Evolutionary conservation across 1,140 invertebrate species (phyloP).

Genomic region (Drosophila ananassae): DNA sequence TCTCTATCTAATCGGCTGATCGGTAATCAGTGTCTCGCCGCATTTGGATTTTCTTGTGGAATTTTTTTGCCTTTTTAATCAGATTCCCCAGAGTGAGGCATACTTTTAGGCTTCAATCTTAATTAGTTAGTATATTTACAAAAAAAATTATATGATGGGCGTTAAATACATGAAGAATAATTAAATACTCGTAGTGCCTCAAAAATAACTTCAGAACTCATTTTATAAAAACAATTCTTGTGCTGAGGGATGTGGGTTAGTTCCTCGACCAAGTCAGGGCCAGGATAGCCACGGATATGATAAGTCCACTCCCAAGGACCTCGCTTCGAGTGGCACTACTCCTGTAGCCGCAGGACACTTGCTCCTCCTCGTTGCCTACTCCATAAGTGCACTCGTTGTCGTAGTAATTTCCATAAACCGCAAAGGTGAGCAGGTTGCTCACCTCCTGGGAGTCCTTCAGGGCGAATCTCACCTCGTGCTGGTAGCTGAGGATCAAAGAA

Average conservation of each 20-base stretch:
- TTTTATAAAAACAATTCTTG: not conserved
- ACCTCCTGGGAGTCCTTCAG: constrained; percentile 21
- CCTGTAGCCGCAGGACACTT: constrained; percentile 41
- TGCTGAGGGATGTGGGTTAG: not conserved
- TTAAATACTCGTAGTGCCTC: no score
- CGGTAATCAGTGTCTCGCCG: constrained; percentile 5
- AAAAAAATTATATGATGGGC: no score
- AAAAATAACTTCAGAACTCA: not conserved
- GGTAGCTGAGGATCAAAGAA: constrained; percentile 35
- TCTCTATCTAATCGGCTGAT: constrained; percentile 25
- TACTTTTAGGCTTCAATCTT: not conserved
- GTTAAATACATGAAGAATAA: no score
- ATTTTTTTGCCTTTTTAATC: not conserved
- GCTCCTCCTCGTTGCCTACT: constrained; percentile 17
- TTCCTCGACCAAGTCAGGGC: not conserved
- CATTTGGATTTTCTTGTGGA: not conserved
- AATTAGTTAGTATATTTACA: no score
- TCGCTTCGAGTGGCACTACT: not conserved
- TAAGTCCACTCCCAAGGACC: not conserved
- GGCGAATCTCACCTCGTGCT: constrained; percentile 29
- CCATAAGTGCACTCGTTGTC: constrained; percentile 55
- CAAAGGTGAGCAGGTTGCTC: constrained; percentile 64
- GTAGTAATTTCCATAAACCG: constrained; percentile 75
- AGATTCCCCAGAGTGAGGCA: not conserved
- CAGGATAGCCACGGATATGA: not conserved